Evolutionary conservation across 2,888 invertebrate genomes (phyloP).

Genomic region (Sphecodes monilicornis): DNA sequence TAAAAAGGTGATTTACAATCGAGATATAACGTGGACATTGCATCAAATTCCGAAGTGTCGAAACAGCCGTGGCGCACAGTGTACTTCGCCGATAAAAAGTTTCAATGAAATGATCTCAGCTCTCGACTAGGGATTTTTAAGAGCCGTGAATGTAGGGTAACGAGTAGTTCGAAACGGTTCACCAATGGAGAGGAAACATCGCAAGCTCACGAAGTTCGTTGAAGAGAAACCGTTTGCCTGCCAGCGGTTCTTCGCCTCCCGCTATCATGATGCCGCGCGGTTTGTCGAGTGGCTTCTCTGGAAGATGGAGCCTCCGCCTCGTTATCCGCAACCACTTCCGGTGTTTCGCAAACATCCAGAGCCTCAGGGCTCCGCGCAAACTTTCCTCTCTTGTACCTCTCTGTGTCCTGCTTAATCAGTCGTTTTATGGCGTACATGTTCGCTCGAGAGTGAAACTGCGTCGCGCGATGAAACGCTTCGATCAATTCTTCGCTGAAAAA

Average conservation of each 20-base stretch:
- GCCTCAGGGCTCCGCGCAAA: not conserved
- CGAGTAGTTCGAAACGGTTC: not conserved
- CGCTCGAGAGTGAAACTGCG: not conserved
- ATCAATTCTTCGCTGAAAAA: not conserved
- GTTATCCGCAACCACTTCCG: slow-evolving; percentile 19
- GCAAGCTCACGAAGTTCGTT: not conserved
- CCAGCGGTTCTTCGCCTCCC: not conserved
- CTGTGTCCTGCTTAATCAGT: slow-evolving; percentile 25
- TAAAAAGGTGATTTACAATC: not conserved
- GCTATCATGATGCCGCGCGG: not conserved
- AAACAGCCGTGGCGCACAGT: not conserved
- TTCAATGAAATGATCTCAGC: not conserved
- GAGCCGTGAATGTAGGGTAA: not conserved
- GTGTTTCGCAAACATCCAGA: not conserved
- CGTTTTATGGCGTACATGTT: not conserved
- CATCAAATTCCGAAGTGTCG: not conserved
- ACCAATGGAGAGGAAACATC: not conserved
- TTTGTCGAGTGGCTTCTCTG: not conserved
- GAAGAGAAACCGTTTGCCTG: not conserved
- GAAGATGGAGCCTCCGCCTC: slow-evolving; percentile 1
- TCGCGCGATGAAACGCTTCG: not conserved
- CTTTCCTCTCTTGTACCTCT: not conserved
- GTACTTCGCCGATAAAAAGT: not conserved
- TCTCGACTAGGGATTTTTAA: not conserved
- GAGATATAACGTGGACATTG: not conserved